These are phyloP conservation scores for Lindbergichthys nudifrons DNA, from an alignment of 2,797 vertebrate species.

Conservation along the genomic window DNA sequence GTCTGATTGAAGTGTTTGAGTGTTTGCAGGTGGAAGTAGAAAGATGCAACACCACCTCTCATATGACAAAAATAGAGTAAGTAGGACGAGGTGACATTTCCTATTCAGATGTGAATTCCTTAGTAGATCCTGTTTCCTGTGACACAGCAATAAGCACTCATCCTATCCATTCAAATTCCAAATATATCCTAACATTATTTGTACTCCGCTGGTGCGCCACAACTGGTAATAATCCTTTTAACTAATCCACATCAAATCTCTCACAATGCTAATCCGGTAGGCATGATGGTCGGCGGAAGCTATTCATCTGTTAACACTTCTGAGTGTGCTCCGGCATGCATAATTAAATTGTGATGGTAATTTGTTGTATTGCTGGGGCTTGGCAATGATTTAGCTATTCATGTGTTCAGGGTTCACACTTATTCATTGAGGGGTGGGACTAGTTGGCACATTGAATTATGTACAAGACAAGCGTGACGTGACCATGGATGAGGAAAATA, in stretches of 20 bases:
- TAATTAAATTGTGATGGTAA: constrained; percentile 78
- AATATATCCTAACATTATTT: constrained; percentile 63
- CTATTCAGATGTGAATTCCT: constrained; percentile 50
- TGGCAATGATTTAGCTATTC: constrained; percentile 64
- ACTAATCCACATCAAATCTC: constrained; percentile 82
- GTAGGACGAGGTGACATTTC: constrained; percentile 56
- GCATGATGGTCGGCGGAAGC: constrained; percentile 66
- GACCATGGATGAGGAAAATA: constrained; percentile 10
- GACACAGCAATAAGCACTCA: constrained; percentile 32
- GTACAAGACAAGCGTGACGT: constrained; percentile 40
- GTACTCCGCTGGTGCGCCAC: constrained; percentile 39
- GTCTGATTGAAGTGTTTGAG: not conserved
- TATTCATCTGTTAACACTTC: constrained; percentile 69
- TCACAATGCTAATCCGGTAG: constrained; percentile 74
- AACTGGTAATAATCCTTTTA: constrained; percentile 81
- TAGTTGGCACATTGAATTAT: constrained; percentile 30
- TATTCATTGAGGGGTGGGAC: constrained; percentile 32
- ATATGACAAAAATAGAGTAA: constrained; percentile 45
- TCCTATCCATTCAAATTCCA: constrained; percentile 50
- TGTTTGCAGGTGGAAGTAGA: constrained; percentile 37
- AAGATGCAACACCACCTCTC: constrained; percentile 21
- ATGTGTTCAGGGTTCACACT: constrained; percentile 46
- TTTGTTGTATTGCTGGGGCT: constrained; percentile 66
- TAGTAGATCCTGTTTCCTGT: constrained; percentile 31
- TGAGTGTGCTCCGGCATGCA: constrained; percentile 65